These are phyloP conservation scores for Tyrannus savana DNA, from an alignment of 2,113 vertebrate genomes.

Conservation along the genomic window DNA sequence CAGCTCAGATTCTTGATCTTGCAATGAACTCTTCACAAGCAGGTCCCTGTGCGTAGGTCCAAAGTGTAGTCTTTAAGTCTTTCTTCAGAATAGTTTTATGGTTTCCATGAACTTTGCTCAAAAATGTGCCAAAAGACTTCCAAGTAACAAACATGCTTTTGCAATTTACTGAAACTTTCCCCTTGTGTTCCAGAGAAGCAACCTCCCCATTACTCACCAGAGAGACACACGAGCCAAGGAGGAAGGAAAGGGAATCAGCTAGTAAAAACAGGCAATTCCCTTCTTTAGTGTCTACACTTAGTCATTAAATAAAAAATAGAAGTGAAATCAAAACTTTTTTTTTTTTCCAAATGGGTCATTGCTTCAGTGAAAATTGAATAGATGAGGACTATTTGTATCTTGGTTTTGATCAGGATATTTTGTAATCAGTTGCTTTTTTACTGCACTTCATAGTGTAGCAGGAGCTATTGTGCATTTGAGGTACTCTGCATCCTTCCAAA, in stretches of 20 bases:
- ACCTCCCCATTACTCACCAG: conserved; percentile 82
- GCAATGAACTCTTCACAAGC: conserved; percentile 15
- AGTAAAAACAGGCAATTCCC: conserved; percentile 78
- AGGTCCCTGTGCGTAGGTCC: conserved; percentile 20
- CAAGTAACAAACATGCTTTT: conserved; percentile 81
- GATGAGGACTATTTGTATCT: conserved; percentile 33
- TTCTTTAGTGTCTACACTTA: conserved; percentile 73
- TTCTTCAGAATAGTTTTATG: conserved; percentile 15
- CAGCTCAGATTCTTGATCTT: conserved; percentile 5
- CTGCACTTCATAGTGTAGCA: background rate
- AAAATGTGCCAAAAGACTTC: conserved; percentile 78
- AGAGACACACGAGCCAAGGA: conserved; percentile 72
- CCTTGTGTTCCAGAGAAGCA: conserved; percentile 76
- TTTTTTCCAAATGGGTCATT: conserved; percentile 65
- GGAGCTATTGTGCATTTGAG: background rate
- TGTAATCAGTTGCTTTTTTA: background rate
- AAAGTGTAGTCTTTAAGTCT: conserved; percentile 30
- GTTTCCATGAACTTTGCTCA: conserved; percentile 74
- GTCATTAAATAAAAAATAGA: conserved; percentile 78
- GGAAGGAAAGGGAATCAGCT: conserved; percentile 73
- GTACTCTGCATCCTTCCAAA: conserved; percentile 14
- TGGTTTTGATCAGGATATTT: conserved; percentile 37
- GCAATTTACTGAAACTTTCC: conserved; percentile 82
- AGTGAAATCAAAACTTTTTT: conserved; percentile 68
- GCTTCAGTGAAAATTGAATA: conserved; percentile 50